Evolutionary conservation across 2,113 vertebrate species (phyloP), one percentile per base, ranked within the genome.

Genomic region (Paralichthys olivaceus): DNA sequence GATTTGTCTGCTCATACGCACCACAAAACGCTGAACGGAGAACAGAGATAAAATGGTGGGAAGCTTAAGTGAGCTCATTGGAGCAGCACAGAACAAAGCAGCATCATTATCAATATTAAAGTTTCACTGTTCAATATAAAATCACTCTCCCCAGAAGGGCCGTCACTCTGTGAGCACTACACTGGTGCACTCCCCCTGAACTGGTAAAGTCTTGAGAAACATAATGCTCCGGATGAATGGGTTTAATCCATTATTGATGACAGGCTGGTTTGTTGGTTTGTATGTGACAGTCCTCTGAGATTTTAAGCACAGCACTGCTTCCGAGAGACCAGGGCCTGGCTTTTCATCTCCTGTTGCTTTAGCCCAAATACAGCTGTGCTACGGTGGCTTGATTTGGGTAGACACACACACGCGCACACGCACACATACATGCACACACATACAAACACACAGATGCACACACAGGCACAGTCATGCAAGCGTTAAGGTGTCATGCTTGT

Each of bases 181-280:
- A 40, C 55, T 66, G 37, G 29, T 65, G 64, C 64, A 64, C 68
- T 85, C 57, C 51, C 69, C 45, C 79, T 86, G 72, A 86, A 83
- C 83, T 74, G n/a, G 67, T 83, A 77, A 83, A 80, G 72, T 84
- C 82, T 75, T 79, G 77, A 83, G 82, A 83, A 84, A 77, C 79
- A 80, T 80, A 87, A 84, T 87, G 85, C 71, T 56, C 78, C 76
- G 87, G 78, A 88, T 90, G 88, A 92, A 90, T 80, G 72, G 75
- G 34, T 87, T 81, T 90, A 84, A 90, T 92, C 77, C 82, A 90
- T 90, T 90, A 92, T 91, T 91, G 86, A 91, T 85, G 80, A 76
- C 78, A 53, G 72, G 62, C 75, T 88, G 85, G 82, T 91, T 75
- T 87, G 84, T 83, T 83, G 84, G 78, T 87, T 84, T 91, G 69